Percentiles rank a stretch among this genome's conserved stretches.
Conservation (phyloP, 2,888 invertebrate species). For the Anaspis maculata region DNA sequence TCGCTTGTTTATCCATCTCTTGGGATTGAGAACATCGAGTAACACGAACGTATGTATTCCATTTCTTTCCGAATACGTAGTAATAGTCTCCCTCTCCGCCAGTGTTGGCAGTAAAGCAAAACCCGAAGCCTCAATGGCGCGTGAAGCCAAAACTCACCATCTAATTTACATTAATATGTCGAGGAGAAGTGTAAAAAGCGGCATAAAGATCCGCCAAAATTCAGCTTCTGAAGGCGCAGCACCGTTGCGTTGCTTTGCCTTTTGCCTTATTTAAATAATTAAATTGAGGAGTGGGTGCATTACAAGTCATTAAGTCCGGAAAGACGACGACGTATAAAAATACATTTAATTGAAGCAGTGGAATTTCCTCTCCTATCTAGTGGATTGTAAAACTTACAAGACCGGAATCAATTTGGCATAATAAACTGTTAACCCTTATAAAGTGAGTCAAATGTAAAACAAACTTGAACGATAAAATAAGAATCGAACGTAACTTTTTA, state of each 20-base stretch:
- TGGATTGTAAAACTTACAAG: slow-evolving; percentile 10
- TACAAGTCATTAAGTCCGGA: slow-evolving; percentile 10
- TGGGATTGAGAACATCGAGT: too few species aligned
- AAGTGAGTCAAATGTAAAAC: slow-evolving; percentile 12
- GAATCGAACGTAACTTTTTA: slow-evolving; percentile 11
- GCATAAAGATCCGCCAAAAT: too few species aligned
- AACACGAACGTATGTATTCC: too few species aligned
- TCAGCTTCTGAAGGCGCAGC: neutral
- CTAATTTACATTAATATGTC: too few species aligned
- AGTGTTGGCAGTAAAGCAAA: too few species aligned
- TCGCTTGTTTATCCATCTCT: too few species aligned
- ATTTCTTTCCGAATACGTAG: too few species aligned
- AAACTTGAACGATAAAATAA: slow-evolving; percentile 10
- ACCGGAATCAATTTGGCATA: slow-evolving; percentile 12
- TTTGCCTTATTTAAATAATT: neutral
- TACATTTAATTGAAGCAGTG: slow-evolving; percentile 11
- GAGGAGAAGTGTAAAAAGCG: too few species aligned
- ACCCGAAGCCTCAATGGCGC: too few species aligned
- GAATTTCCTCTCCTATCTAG: slow-evolving; percentile 8
- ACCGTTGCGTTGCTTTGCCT: too few species aligned
- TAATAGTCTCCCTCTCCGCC: too few species aligned
- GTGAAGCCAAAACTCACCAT: too few species aligned
- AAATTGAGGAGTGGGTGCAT: slow-evolving; percentile 1
- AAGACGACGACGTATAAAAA: slow-evolving; percentile 5
- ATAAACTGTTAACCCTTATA: slow-evolving; percentile 15